Percentiles rank a stretch among this genome's conserved stretches.
Evolutionary conservation across 2,888 invertebrate species (phyloP).

Genomic region (Apotomis betuletana): DNA sequence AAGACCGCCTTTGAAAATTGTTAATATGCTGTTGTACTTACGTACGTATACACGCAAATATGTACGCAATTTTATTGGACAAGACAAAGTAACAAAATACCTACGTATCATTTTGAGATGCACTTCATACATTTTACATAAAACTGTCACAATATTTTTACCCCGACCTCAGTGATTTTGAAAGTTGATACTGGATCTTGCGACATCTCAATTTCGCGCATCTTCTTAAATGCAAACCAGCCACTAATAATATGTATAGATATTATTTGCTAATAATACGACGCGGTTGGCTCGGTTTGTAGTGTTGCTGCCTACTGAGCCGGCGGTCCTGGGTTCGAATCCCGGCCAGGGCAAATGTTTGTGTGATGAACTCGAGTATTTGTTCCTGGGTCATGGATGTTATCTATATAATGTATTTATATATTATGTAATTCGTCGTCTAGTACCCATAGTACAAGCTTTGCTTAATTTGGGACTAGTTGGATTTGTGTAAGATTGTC

Average conservation of each 20-base stretch:
- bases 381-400: no score
- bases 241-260: background rate
- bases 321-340: background rate
- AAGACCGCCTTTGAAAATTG: no score
- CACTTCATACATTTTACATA: conserved; percentile 9
- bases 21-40: no score
- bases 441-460: no score
- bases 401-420: no score
- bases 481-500: no score
- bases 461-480: no score
- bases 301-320: background rate
- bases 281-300: background rate
- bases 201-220: conserved; percentile 22
- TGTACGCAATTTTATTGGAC: no score
- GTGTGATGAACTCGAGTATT: no score
- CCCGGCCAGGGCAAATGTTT: no score
- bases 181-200: conserved; percentile 25
- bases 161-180: conserved; percentile 17
- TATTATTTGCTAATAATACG: background rate
- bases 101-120: background rate
- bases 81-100: background rate
- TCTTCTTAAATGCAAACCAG: conserved; percentile 5
- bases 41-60: no score
- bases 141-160: conserved; percentile 16
- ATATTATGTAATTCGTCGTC: no score